Conservation (phyloP, 1,140 invertebrate genomes). For the Cydia strobilella region DNA sequence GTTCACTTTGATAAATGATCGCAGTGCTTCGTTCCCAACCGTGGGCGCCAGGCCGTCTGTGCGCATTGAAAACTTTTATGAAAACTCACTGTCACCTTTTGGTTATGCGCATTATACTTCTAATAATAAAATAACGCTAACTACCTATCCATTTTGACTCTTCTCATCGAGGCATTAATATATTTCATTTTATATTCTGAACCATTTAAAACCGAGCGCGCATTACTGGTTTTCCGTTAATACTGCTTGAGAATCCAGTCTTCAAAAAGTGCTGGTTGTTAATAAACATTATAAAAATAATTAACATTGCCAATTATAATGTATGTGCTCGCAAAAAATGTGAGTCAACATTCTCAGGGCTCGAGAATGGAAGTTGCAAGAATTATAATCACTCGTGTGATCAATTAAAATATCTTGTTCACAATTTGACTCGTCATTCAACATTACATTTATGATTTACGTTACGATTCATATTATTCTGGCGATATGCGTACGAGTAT, state of each 20-base stretch:
- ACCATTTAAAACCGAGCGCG: neutral
- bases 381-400: conserved; percentile 21
- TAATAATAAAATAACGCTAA: too few relatives aligned
- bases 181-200: neutral
- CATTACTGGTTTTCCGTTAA: neutral
- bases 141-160: neutral
- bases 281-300: conserved; percentile 12
- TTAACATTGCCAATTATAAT: conserved; percentile 26
- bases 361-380: conserved; percentile 19
- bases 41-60: conserved; percentile 50
- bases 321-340: conserved; percentile 14
- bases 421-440: conserved; percentile 25
- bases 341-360: conserved; percentile 9
- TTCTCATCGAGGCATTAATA: neutral
- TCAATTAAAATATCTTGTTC: conserved; percentile 15
- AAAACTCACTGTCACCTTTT: conserved; percentile 1
- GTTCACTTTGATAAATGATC: conserved; percentile 42
- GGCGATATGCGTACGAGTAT: neutral
- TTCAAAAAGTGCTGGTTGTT: neutral
- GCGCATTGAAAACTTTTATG: conserved; percentile 10
- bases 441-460: neutral
- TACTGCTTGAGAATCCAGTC: neutral
- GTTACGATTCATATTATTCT: neutral
- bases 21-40: conserved; percentile 29
- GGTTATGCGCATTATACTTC: neutral